A percentile compares a stretch with the other conserved stretches of the same genome.
Evolutionary conservation across 2,888 invertebrate species (phyloP).

Genomic region (Opisthograptis luteolata): DNA sequence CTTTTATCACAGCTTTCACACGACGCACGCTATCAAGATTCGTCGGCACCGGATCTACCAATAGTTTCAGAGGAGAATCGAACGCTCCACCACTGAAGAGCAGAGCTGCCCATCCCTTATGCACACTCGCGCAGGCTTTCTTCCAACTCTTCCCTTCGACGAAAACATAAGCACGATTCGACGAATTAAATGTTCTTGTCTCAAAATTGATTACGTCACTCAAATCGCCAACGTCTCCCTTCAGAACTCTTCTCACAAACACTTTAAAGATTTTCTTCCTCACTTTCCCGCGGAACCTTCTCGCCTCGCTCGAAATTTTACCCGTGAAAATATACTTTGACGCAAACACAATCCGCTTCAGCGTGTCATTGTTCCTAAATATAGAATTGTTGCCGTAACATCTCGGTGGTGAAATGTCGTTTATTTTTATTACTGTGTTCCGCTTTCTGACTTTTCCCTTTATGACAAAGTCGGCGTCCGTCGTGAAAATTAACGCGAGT

Average conservation of each 20-base stretch:
- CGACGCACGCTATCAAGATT: constrained; percentile 70
- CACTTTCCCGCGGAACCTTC: constrained; percentile 56
- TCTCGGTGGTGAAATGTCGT: constrained; percentile 60
- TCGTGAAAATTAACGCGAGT: constrained; percentile 52
- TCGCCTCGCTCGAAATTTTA: constrained; percentile 73
- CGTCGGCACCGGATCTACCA: constrained; percentile 74
- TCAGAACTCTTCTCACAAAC: constrained; percentile 74
- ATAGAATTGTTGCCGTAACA: constrained; percentile 71
- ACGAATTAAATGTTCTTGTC: constrained; percentile 70
- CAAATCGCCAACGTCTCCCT: constrained; percentile 72
- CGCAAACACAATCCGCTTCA: constrained; percentile 65
- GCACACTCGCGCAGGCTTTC: constrained; percentile 49
- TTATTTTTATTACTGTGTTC: constrained; percentile 73
- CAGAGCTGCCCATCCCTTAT: constrained; percentile 66
- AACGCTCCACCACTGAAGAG: constrained; percentile 63
- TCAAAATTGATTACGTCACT: constrained; percentile 77
- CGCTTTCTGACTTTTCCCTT: constrained; percentile 77
- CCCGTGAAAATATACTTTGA: constrained; percentile 81
- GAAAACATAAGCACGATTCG: constrained; percentile 69
- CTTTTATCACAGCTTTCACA: constrained; percentile 76
- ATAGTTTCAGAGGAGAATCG: constrained; percentile 63
- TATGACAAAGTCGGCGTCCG: constrained; percentile 64
- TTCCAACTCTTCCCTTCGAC: constrained; percentile 63
- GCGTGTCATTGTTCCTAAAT: constrained; percentile 72
- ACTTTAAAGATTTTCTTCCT: constrained; percentile 73